Evolutionary conservation across 1,140 invertebrate genomes (phyloP), one percentile per base, ranked within the genome.

Genomic region (Bilobella aurantiaca): DNA sequence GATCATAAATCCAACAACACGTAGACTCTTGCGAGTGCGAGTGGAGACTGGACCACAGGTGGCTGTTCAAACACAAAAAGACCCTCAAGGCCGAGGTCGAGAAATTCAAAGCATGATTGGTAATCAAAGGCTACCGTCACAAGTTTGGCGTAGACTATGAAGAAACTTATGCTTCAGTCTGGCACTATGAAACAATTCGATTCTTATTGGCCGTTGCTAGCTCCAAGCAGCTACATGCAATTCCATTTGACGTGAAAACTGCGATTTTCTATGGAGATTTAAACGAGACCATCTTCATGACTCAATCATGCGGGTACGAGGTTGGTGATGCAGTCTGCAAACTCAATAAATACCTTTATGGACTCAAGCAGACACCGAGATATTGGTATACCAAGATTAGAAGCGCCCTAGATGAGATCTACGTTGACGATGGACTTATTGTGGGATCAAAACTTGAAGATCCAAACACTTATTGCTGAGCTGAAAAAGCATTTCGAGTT

Each of bases 371-470:
- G 63, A 69, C 76, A 12, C 67, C 73, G n/a, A 66, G 74, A 47
- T 70, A 64, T 28, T 78, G 76, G 76, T 76, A 76, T 64, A 70
- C 68, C n/a, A 74, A 66, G 66, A 65, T 75, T 46, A 21, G 21
- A 12, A 14, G 58, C 3, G 69, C 73, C 37, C 58, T 79, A 28
- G 60, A 67, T 28, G n/a, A n/a, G 18, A 23, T 74, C 14, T 75
- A 76, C 64, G 75, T 73, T 16, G 73, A 76, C 58, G 73, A 76
- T 62, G 77, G 76, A n/a, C 28, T 77, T 14, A 3, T 59, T 14
- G 30, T 29, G 58, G 5, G 12, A 42, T 8, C 23, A 14, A 59
- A 25, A 8, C 18, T 29, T 18, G 30, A 5, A 30, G 30, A 3
- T 23, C 29, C 23, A 59, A 28, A 12, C 34, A 8, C 8, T 42